These are phyloP conservation scores for Dunckerocampus dactyliophorus DNA, from an alignment of 2,113 vertebrate genomes.

Conservation along the genomic window DNA sequence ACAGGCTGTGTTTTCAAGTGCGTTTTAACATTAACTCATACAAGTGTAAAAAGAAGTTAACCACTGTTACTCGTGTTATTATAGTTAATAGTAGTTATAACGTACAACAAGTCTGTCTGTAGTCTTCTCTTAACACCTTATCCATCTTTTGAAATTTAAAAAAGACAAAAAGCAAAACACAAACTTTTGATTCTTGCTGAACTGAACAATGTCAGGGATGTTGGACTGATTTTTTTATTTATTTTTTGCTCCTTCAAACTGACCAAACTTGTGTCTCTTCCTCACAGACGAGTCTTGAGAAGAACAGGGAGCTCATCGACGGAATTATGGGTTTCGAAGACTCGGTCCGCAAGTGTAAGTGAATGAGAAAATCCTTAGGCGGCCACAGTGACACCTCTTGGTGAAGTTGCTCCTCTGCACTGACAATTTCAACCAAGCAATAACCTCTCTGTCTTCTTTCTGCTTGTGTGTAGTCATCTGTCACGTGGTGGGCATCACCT, in stretches of 20 bases:
- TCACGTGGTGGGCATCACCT: conserved; percentile 91
- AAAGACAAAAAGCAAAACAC: not conserved
- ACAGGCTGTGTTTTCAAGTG: no score
- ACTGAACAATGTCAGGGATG: no score
- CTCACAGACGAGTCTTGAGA: conserved; percentile 80
- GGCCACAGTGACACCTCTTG: no score
- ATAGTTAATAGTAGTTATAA: no score
- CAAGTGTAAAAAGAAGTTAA: no score
- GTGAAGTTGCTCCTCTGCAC: no score
- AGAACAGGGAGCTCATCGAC: conserved; percentile 84
- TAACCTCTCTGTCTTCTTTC: not conserved
- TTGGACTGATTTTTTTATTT: not conserved
- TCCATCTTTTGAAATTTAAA: no score
- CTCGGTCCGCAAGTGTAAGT: conserved; percentile 89
- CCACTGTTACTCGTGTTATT: no score
- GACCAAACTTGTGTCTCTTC: not conserved
- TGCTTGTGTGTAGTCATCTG: conserved; percentile 80
- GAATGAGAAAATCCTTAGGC: not conserved
- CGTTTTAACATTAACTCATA: no score
- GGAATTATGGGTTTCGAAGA: conserved; percentile 89
- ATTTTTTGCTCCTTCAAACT: not conserved
- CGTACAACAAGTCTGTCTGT: no score
- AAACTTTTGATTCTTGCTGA: not conserved
- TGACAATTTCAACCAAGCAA: not conserved
- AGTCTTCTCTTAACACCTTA: no score